Percentiles rank a stretch among this genome's conserved stretches.
Conservation (phyloP, 2,888 invertebrate genomes). For the Papilio demoleus region DNA sequence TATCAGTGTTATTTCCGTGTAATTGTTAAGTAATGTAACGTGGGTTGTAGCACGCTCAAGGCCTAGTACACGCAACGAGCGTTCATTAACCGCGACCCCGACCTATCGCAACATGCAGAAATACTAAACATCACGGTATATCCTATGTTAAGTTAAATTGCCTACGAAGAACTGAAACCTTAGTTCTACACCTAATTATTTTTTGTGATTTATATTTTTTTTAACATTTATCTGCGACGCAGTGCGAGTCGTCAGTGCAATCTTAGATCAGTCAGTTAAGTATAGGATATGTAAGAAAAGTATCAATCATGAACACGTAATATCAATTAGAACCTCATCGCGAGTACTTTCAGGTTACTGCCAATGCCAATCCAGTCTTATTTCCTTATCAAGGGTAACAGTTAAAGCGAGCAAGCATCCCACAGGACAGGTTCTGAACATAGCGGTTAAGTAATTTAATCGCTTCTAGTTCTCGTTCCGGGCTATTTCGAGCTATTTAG, state of each 20-base stretch:
- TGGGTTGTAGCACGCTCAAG: neutral
- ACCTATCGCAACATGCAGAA: slow-evolving; percentile 67
- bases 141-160: neutral
- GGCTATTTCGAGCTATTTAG: slow-evolving; percentile 36
- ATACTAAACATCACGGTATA: slow-evolving; percentile 51
- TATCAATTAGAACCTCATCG: slow-evolving; percentile 43
- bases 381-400: slow-evolving; percentile 49
- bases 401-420: slow-evolving; percentile 47
- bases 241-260: no score
- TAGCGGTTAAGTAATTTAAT: slow-evolving; percentile 63
- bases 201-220: no score
- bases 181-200: no score
- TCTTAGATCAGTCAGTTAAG: neutral
- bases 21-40: slow-evolving; percentile 15
- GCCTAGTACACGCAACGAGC: slow-evolving; percentile 52
- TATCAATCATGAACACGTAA: slow-evolving; percentile 44
- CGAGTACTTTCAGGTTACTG: slow-evolving; percentile 28
- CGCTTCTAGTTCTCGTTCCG: slow-evolving; percentile 50
- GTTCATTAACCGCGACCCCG: slow-evolving; percentile 62
- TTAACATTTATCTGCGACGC: no score
- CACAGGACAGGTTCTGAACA: slow-evolving; percentile 50
- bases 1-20: neutral
- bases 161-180: neutral
- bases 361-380: slow-evolving; percentile 31
- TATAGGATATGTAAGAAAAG: neutral